These are phyloP conservation scores for Dunckerocampus dactyliophorus DNA, from an alignment of 2,113 vertebrate genomes.

Conservation along the genomic window DNA sequence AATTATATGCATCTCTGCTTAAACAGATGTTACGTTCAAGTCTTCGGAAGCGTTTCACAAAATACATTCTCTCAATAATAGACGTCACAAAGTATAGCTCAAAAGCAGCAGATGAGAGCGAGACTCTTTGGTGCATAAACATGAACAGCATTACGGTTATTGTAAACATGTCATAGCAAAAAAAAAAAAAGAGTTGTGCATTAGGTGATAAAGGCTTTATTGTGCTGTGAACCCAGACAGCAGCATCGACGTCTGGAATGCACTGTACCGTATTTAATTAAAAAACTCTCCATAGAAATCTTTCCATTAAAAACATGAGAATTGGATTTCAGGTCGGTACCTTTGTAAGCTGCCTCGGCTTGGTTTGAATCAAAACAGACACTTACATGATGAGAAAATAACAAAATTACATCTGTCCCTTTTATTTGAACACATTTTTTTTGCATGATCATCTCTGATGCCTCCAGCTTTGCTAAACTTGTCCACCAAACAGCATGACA, in stretches of 20 bases:
- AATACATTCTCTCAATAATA: slow-evolving; percentile 74
- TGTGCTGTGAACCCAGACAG: background rate
- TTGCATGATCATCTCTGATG: background rate
- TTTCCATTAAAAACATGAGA: slow-evolving; percentile 15
- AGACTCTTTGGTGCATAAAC: slow-evolving; percentile 25
- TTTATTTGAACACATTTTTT: background rate
- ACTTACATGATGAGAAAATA: background rate
- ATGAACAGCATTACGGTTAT: slow-evolving; percentile 25
- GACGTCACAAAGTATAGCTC: slow-evolving; percentile 24
- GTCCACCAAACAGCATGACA: slow-evolving; percentile 20
- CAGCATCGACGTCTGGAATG: slow-evolving; percentile 76
- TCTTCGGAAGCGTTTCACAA: slow-evolving; percentile 71
- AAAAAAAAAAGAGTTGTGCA: slow-evolving; percentile 29
- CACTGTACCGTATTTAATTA: slow-evolving; percentile 18
- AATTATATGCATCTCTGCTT: slow-evolving; percentile 66
- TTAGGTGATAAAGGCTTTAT: slow-evolving; percentile 68
- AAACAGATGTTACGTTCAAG: slow-evolving; percentile 69
- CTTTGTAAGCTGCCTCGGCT: slow-evolving; percentile 70
- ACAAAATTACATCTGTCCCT: background rate
- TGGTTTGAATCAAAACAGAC: slow-evolving; percentile 18
- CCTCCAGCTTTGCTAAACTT: slow-evolving; percentile 10
- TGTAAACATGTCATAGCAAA: slow-evolving; percentile 51
- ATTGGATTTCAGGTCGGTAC: slow-evolving; percentile 10
- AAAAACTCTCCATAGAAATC: slow-evolving; percentile 26
- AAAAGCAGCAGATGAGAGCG: slow-evolving; percentile 27